Evolutionary conservation across 2,797 vertebrate species (phyloP).

Genomic region (Heteromormyrus szaboi): DNA sequence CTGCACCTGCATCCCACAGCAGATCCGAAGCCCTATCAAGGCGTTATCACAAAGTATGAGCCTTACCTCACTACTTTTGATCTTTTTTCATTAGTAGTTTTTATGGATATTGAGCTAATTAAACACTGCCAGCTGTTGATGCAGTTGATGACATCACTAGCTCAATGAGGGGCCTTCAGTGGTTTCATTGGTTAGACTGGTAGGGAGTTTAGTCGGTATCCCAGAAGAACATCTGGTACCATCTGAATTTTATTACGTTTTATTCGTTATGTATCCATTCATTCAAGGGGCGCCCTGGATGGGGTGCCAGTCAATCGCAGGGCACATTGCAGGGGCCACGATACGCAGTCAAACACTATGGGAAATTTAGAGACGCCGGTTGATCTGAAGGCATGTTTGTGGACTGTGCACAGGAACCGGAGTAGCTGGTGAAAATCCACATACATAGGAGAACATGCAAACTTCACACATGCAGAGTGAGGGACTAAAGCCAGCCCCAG

Average conservation of each 20-base stretch:
- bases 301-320: not conserved
- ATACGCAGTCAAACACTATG: not conserved
- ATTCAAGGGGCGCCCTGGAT: not conserved
- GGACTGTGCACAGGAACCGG: not conserved
- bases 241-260: not conserved
- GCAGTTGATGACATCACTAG: not conserved
- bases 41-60: not conserved
- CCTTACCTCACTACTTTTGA: not conserved
- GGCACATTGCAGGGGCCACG: not conserved
- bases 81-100: conserved; percentile 19
- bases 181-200: not conserved
- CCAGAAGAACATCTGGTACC: not conserved
- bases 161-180: not conserved
- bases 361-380: not conserved
- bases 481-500: not conserved
- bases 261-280: not conserved
- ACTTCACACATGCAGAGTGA: not conserved
- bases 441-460: not conserved
- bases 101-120: not conserved
- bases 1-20: not conserved
- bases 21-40: conserved; percentile 18
- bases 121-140: not conserved
- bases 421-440: not conserved
- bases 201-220: not conserved
- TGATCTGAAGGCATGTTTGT: not conserved